Evolutionary conservation across 1,140 invertebrate species (phyloP), one percentile per base, ranked within the genome.

Genomic region (Aricia agestis): DNA sequence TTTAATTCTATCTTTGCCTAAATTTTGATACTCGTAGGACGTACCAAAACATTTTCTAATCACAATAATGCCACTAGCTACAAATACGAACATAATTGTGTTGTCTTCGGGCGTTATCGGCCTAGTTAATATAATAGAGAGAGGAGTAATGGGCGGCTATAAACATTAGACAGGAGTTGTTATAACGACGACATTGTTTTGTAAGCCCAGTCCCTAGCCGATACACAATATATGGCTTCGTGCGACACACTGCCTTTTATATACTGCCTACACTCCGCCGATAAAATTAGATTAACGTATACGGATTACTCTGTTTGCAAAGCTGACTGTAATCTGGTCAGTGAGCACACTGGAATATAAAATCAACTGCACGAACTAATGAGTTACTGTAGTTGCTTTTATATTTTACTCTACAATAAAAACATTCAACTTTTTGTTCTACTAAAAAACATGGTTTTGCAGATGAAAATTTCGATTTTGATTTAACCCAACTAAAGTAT

Each of bases 81-180:
- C 45, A 52, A 52, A 52, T 52, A 52, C 59, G 7, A 6, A 63
- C 18, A 63, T 25, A 63, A 63, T 18, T 18, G n/a, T 9, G 59
- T 63, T 63, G 59, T 25, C 17, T 11, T 25, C 10, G 18, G 17
- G 59, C 11, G 17, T 63, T 25, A 63, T 18, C 19, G 7, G 18
- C 59, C 59, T 19, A 19, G 59, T 63, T 63, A 19, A 63, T 63
- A 63, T 19, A 11, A 63, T 18, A 63, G 59, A 18, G 59, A 18
- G 19, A 11, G 59, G 19, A 63, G 59, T 63, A 63, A 63, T 63
- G 18, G 59, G 7, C 4, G 18, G 59, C 59, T 25, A 63, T 63
- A 63, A 63, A 63, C 59, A 63, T 63, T 63, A 63, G 18, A 19
- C 17, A 63, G 59, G 59, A 63, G 59, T 63, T 63, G 19, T 63